These are phyloP conservation scores for Ormyrus pomaceus DNA, from an alignment of 2,888 invertebrate genomes.

Conservation along the genomic window DNA sequence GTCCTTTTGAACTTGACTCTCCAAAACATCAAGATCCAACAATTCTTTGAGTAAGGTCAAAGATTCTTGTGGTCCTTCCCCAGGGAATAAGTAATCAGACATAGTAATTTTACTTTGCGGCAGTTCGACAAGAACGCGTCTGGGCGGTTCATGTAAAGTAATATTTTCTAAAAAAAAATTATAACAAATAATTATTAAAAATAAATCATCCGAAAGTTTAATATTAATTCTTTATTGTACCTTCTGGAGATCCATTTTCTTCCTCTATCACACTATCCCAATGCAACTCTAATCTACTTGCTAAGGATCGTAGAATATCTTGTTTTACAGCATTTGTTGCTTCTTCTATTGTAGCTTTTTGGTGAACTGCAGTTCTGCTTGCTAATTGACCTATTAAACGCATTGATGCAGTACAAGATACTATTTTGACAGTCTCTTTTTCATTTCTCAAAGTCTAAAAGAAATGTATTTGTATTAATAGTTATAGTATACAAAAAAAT, in stretches of 20 bases:
- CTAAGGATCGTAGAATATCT: slow-evolving; percentile 90
- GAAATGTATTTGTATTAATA: too few species aligned
- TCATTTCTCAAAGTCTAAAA: slow-evolving; percentile 36
- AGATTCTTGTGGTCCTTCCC: slow-evolving; percentile 90
- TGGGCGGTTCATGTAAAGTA: slow-evolving; percentile 92
- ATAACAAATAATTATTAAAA: slow-evolving; percentile 27
- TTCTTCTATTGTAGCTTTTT: slow-evolving; percentile 85
- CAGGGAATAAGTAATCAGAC: slow-evolving; percentile 94
- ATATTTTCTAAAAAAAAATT: slow-evolving; percentile 79
- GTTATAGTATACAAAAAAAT: too few species aligned
- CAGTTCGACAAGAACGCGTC: slow-evolving; percentile 88
- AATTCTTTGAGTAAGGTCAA: slow-evolving; percentile 88
- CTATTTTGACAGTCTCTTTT: slow-evolving; percentile 59
- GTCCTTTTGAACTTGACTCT: slow-evolving; percentile 83
- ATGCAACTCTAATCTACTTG: slow-evolving; percentile 92
- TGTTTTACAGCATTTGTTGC: slow-evolving; percentile 86
- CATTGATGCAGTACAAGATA: slow-evolving; percentile 81
- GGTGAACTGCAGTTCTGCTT: slow-evolving; percentile 87
- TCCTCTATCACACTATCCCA: slow-evolving; percentile 95
- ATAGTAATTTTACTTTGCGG: slow-evolving; percentile 82
- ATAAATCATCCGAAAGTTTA: slow-evolving; percentile 1
- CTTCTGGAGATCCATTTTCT: slow-evolving; percentile 83
- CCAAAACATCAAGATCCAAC: slow-evolving; percentile 85
- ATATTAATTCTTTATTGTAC: slow-evolving; percentile 71
- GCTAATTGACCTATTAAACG: slow-evolving; percentile 84